phyloP scores from a whole-genome alignment of 2,113 vertebrate genomes.

The Marmota monax region DNA sequence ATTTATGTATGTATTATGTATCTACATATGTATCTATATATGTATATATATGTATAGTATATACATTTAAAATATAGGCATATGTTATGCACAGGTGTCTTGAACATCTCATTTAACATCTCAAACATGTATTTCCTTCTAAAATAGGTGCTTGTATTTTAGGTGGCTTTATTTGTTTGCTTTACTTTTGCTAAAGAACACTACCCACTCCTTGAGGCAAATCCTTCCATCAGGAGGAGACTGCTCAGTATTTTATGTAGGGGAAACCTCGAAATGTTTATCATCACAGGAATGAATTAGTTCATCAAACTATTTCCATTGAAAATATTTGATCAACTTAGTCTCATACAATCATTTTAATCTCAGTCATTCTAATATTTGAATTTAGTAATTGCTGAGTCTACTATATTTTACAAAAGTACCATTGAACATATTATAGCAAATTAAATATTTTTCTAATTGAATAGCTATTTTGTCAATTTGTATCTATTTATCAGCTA shows the following conservation, averaged over 20 bases:
- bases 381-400: not conserved
- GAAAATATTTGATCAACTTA: not conserved
- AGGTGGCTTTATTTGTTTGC: not conserved
- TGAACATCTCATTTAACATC: constrained; percentile 1
- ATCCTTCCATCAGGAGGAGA: not conserved
- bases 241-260: not conserved
- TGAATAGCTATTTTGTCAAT: not conserved
- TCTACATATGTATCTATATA: no score
- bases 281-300: not conserved
- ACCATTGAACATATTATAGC: not conserved
- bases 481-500: not conserved
- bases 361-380: not conserved
- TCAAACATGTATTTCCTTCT: not conserved
- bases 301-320: not conserved
- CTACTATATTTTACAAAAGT: not conserved
- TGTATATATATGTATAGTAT: no score
- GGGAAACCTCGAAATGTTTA: not conserved
- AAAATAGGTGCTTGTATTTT: not conserved
- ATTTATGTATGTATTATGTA: not conserved
- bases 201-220: not conserved
- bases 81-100: not conserved
- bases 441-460: not conserved
- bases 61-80: not conserved
- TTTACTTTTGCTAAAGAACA: not conserved
- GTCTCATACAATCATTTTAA: not conserved